Percentiles rank a stretch among this genome's conserved stretches.
These are phyloP conservation scores for Acrossocheilus wenchowensis DNA, from an alignment of 2,797 vertebrate species.

Conservation along the genomic window DNA sequence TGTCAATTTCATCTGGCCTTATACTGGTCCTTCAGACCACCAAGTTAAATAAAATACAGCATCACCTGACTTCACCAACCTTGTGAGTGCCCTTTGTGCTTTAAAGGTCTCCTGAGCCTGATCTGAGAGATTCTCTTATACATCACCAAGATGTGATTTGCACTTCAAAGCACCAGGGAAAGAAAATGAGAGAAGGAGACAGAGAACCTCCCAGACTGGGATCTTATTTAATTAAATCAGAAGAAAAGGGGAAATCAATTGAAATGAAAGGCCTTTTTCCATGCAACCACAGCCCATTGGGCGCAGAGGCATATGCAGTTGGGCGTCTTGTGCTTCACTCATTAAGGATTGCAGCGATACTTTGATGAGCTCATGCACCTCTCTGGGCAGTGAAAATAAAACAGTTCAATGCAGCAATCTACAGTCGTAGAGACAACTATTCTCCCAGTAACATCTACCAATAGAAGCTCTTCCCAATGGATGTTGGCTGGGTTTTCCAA, in stretches of 20 bases:
- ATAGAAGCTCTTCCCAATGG: background rate
- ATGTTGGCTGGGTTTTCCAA: background rate
- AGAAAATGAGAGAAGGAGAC: constrained; percentile 39
- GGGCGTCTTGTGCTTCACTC: constrained; percentile 50
- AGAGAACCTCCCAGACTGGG: constrained; percentile 64
- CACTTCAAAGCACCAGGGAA: constrained; percentile 74
- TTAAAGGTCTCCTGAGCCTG: constrained; percentile 68
- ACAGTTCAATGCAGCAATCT: constrained; percentile 22
- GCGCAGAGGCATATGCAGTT: constrained; percentile 46
- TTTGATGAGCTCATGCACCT: constrained; percentile 67
- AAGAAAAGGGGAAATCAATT: constrained; percentile 75
- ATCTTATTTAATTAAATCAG: constrained; percentile 75
- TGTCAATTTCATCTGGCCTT: background rate
- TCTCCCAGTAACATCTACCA: background rate
- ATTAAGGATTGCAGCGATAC: constrained; percentile 57
- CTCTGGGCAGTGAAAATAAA: constrained; percentile 54
- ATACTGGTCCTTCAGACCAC: background rate
- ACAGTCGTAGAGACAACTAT: constrained; percentile 32
- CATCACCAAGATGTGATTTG: constrained; percentile 76
- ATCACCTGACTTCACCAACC: constrained; percentile 63
- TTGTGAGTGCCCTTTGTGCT: constrained; percentile 63
- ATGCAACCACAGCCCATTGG: constrained; percentile 64
- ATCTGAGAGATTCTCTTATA: constrained; percentile 69
- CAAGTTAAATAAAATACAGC: constrained; percentile 54
- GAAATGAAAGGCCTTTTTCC: constrained; percentile 63